These are phyloP conservation scores for Hoplodrina ambigua DNA, from an alignment of 2,888 invertebrate genomes.

Conservation along the genomic window DNA sequence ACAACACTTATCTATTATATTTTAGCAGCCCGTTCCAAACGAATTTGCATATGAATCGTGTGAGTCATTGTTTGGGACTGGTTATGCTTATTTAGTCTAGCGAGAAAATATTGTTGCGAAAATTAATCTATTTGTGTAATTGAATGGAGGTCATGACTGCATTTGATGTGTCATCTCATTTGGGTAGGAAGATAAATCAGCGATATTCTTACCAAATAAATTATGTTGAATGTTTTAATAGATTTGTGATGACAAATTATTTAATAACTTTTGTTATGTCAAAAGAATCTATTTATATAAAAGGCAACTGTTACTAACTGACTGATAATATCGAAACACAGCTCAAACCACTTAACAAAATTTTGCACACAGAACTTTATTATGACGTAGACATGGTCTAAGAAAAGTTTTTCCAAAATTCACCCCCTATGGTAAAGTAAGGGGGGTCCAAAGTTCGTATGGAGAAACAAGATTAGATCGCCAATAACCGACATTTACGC, in stretches of 20 bases:
- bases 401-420: too few relatives aligned
- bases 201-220: too few relatives aligned
- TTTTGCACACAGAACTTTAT: too few relatives aligned
- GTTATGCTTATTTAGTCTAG: constrained; percentile 10
- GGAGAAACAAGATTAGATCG: too few relatives aligned
- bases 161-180: constrained; percentile 1
- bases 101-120: constrained; percentile 18
- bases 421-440: too few relatives aligned
- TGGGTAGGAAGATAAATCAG: neutral
- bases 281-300: too few relatives aligned
- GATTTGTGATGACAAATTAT: neutral
- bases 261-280: neutral
- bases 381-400: too few relatives aligned
- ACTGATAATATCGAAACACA: too few relatives aligned
- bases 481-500: too few relatives aligned
- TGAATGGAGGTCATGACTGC: constrained; percentile 13
- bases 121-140: neutral
- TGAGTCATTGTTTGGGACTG: constrained; percentile 38
- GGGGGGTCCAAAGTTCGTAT: too few relatives aligned
- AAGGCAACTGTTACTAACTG: too few relatives aligned
- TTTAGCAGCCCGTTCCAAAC: constrained; percentile 34
- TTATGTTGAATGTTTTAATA: neutral
- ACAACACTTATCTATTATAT: constrained; percentile 56
- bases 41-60: constrained; percentile 44
- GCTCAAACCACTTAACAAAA: too few relatives aligned